Conservation (phyloP, 1,140 invertebrate genomes). For the Dryas iulia region DNA sequence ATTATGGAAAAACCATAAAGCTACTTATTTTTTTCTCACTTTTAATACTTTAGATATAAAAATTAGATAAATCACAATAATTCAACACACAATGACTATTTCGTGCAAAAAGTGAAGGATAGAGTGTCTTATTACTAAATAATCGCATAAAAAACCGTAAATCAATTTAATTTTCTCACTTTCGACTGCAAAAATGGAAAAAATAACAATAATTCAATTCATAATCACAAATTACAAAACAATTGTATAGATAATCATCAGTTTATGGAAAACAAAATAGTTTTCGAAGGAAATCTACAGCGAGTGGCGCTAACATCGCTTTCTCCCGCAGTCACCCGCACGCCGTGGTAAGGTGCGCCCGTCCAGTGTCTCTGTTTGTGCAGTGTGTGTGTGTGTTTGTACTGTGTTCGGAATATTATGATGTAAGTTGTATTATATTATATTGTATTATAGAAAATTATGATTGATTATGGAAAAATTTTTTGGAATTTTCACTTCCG, state of each 20-base stretch:
- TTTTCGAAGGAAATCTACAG: background rate
- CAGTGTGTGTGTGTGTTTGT: conserved; percentile 30
- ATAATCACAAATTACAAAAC: background rate
- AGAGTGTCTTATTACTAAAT: too few species aligned
- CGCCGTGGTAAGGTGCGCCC: conserved; percentile 18
- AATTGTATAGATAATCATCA: background rate
- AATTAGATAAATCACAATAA: too few species aligned
- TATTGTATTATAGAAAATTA: background rate
- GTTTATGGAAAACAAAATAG: conserved; percentile 1
- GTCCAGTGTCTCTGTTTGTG: conserved; percentile 22
- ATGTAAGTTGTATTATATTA: conserved; percentile 25
- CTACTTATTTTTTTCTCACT: too few species aligned
- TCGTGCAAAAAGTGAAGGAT: too few species aligned
- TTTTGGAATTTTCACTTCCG: background rate
- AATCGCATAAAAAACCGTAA: too few species aligned
- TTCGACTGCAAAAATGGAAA: background rate
- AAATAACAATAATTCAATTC: background rate
- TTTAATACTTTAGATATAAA: too few species aligned
- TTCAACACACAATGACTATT: too few species aligned
- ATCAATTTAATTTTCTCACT: too few species aligned
- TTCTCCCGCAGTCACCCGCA: conserved; percentile 30
- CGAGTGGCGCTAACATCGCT: conserved; percentile 24
- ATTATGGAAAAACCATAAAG: too few species aligned
- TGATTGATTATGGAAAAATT: background rate
- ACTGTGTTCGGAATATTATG: conserved; percentile 24